phyloP scores from a whole-genome alignment of 2,113 vertebrate species.

The Solea senegalensis region DNA sequence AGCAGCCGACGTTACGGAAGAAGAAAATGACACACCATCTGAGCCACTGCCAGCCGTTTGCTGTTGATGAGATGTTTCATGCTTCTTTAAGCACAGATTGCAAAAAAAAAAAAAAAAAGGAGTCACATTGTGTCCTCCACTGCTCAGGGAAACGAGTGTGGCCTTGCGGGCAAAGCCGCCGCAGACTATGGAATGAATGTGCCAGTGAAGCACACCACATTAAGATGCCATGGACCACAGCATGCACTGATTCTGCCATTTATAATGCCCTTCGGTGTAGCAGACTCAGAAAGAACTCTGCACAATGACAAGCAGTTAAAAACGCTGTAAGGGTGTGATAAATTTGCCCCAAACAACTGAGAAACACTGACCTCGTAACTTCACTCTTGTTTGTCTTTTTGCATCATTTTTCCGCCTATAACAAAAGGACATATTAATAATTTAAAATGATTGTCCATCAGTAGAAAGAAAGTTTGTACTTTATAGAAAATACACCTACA shows the following conservation, averaged over 20 bases:
- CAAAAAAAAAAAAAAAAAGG: conserved; percentile 55
- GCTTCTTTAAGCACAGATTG: conserved; percentile 79
- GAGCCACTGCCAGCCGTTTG: conserved; percentile 59
- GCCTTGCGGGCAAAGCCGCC: conserved; percentile 64
- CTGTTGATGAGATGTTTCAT: conserved; percentile 76
- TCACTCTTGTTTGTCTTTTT: not conserved
- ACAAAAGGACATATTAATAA: no score
- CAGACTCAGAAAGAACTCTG: conserved; percentile 36
- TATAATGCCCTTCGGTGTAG: conserved; percentile 56
- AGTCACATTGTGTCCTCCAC: conserved; percentile 68
- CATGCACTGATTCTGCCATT: conserved; percentile 51
- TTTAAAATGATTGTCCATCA: not conserved
- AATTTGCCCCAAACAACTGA: not conserved
- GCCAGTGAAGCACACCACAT: conserved; percentile 69
- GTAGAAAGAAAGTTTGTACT: no score
- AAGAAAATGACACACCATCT: conserved; percentile 40
- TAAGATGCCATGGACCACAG: conserved; percentile 63
- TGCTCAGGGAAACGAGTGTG: conserved; percentile 55
- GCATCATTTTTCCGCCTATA: not conserved
- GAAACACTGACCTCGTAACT: conserved; percentile 20
- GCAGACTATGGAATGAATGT: conserved; percentile 64
- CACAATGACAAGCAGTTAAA: conserved; percentile 15
- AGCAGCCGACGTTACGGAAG: conserved; percentile 30
- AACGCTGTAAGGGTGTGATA: not conserved
- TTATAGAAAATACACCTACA: no score